Evolutionary conservation across 2,113 vertebrate genomes (phyloP), one percentile per base, ranked within the genome.

Genomic region (Galeopterus variegatus): DNA sequence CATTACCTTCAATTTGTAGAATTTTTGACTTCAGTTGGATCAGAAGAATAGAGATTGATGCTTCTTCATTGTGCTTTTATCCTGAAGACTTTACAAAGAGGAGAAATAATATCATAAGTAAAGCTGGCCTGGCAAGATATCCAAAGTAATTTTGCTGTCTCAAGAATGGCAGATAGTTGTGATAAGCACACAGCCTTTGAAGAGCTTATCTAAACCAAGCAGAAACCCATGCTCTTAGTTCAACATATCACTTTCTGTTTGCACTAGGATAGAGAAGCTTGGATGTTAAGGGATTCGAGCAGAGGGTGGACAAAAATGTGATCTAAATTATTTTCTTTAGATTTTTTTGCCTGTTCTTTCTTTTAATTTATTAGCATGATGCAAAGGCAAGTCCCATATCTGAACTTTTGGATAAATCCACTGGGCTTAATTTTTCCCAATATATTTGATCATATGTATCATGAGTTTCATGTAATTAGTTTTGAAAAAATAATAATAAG

Each of bases 91-190:
- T 94, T 82, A 89, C 62, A 96, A 95, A 21, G 12, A 69, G 73
- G 24, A 17, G 81, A 69, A 75, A 93, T 67, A 45, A 73, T 77
- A 84, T 83, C 36, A 15, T 93, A 93, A 86, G 56, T 67, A 95
- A 96, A 70, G 56, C 83, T 96, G 96, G 86, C 72, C 52, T 86
- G n/a, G 69, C 80, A 93, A 95, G 94, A 94, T 93, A 96, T 69
- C 73, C 72, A 50, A 94, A 96, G 84, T 91, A 89, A 86, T 94
- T 97, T 82, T 97, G 88, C 73, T 82, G 26, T 82, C 60, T 88
- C 60, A 45, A 94, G 72, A 91, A 50, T 31, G 33, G 54, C 54
- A 94, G 93, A 77, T 97, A 77, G 33, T 72, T 28, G 65, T 62
- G 95, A 95, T 98, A 97, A 96, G 52, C 70, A 26, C 41, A 48